Conservation (phyloP, 2,113 vertebrate species). For the Oostethus manadensis region DNA sequence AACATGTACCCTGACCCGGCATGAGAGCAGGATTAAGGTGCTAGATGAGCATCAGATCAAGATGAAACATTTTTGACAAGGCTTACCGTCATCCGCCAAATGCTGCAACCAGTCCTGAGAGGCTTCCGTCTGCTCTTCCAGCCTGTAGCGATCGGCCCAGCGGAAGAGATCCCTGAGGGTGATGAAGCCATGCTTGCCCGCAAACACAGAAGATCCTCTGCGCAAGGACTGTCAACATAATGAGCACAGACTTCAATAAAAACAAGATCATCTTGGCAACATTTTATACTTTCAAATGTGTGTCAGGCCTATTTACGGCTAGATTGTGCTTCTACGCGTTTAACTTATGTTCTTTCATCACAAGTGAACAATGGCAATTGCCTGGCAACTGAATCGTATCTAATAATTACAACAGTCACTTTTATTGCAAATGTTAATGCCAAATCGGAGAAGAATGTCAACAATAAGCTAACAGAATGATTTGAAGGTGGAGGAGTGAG, state of each 20-base stretch:
- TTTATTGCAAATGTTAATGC: too few relatives aligned
- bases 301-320: too few relatives aligned
- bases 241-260: neutral
- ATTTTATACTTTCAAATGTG: too few relatives aligned
- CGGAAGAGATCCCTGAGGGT: constrained; percentile 94
- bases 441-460: too few relatives aligned
- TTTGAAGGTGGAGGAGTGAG: too few relatives aligned
- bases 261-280: neutral
- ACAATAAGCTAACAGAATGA: too few relatives aligned
- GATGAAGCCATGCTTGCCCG: constrained; percentile 95
- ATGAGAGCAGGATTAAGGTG: neutral
- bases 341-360: too few relatives aligned
- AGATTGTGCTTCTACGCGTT: too few relatives aligned
- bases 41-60: neutral
- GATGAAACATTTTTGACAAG: neutral
- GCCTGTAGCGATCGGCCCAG: constrained; percentile 91
- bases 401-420: too few relatives aligned
- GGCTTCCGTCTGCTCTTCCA: constrained; percentile 77
- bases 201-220: constrained; percentile 90
- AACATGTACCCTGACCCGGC: constrained; percentile 87
- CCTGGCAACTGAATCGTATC: too few relatives aligned
- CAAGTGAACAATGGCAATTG: neutral
- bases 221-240: constrained; percentile 78
- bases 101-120: constrained; percentile 93
- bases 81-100: constrained; percentile 89